Conservation (phyloP, 2,113 vertebrate species). For the Oceanodroma tethys region DNA sequence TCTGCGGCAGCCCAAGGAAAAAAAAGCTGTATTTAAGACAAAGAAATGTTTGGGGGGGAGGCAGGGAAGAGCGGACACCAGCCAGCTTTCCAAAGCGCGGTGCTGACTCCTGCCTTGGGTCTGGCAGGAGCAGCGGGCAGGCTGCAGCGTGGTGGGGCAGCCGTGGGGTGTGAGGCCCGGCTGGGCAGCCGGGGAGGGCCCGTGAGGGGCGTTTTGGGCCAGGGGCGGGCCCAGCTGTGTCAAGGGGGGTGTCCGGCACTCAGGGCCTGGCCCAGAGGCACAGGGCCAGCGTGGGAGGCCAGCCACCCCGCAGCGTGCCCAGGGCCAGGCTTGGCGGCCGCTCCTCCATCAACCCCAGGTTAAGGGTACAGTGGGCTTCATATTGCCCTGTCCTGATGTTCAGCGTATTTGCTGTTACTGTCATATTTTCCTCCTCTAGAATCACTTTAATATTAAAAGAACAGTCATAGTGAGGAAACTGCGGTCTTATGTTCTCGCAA, state of each 20-base stretch:
- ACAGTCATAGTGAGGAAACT: neutral
- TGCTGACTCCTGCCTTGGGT: neutral
- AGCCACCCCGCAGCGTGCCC: accelerated
- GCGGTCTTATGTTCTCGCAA: neutral
- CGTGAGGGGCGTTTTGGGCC: neutral
- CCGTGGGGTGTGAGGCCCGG: neutral
- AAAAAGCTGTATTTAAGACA: neutral
- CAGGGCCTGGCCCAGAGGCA: neutral
- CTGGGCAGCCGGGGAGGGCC: too few species aligned
- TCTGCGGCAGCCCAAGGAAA: neutral
- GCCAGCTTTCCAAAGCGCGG: neutral
- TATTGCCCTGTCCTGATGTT: neutral
- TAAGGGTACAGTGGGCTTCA: neutral
- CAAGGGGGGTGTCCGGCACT: accelerated
- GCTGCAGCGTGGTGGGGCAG: neutral
- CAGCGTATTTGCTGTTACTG: neutral
- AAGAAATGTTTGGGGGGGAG: neutral
- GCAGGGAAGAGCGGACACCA: neutral
- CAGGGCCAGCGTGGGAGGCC: accelerated
- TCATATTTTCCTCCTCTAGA: neutral
- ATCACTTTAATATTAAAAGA: neutral
- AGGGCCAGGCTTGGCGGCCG: accelerated
- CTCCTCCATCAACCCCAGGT: neutral
- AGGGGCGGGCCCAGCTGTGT: neutral
- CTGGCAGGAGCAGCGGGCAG: neutral